A percentile compares a stretch with the other conserved stretches of the same genome.
These are phyloP conservation scores for Gymnoscopelus braueri DNA, from an alignment of 2,797 vertebrate genomes.

Conservation along the genomic window DNA sequence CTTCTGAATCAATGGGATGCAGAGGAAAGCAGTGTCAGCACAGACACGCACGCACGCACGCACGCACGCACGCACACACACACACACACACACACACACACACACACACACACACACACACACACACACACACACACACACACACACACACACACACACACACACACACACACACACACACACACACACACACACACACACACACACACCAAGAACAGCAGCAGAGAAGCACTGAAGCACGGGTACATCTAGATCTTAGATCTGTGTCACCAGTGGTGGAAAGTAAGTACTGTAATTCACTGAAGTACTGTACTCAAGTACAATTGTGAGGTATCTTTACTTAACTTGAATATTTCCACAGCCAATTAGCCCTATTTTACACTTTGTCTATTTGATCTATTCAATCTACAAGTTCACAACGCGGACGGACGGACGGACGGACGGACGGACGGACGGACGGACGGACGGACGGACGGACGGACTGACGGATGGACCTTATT, in stretches of 20 bases:
- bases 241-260: slow-evolving; percentile 60
- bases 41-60: slow-evolving; percentile 49
- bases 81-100: background rate
- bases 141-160: background rate
- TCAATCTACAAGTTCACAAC: too few species aligned
- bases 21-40: slow-evolving; percentile 79
- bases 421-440: too few species aligned
- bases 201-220: slow-evolving; percentile 67
- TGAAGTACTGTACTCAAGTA: too few species aligned
- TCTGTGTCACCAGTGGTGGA: slow-evolving; percentile 33
- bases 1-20: slow-evolving; percentile 80
- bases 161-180: slow-evolving; percentile 52
- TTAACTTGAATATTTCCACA: too few species aligned
- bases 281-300: too few species aligned
- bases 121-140: slow-evolving; percentile 45
- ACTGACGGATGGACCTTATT: too few species aligned
- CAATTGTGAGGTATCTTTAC: too few species aligned
- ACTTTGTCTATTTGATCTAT: too few species aligned
- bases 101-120: slow-evolving; percentile 51
- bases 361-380: too few species aligned
- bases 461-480: too few species aligned
- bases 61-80: slow-evolving; percentile 46
- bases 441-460: too few species aligned
- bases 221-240: slow-evolving; percentile 49
- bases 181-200: slow-evolving; percentile 27